Evolutionary conservation across 1,140 invertebrate genomes (phyloP), one percentile per base, ranked within the genome.

Genomic region (Acromyrmex heyeri): DNA sequence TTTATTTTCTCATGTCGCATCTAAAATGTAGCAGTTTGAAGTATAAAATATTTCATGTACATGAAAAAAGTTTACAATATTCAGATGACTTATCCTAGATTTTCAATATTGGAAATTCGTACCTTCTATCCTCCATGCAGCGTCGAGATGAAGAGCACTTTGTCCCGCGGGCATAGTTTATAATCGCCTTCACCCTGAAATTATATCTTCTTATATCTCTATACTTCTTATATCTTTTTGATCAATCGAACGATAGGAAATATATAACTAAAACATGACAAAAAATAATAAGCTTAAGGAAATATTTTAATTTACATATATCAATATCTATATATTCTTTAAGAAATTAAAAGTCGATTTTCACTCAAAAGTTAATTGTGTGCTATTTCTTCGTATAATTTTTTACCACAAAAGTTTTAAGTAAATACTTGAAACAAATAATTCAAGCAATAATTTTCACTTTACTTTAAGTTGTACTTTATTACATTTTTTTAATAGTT

Each of bases 61-160:
- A 27, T 34, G 0, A 57, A 21, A 83, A 72, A 38, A 82, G 12
- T 48, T n/a, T 48, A 48, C 10, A 55, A 62, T 48, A 24, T 48
- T 75, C n/a, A 62, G 1, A 10, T 62, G 16, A 24, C 12, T 73
- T 38, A 69, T 81, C 21, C 16, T 87, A 61, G 44, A 21, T 73
- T 44, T 30, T 24, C 34, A 18, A 10, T 61, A 53, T 69, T 27
- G 53, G 7, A 50, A 50, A 59, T 44, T 18, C 2, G 27, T 34
- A 78, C 73, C 70, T 65, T 79, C 64, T 95, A 97, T 78, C 97
- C 97, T 34, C 97, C 97, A 92, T 97, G 97, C 83, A 97, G 94
- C 3, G 97, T 97, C 24, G 97, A 97, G 87, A 97, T 97, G 90
- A 97, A 97, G 38, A 96, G 93, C 81, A 97, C 94, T 59, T 92